Percentiles rank a stretch among this genome's conserved stretches.
Conservation (phyloP, 1,140 invertebrate genomes). For the Diprion similis region DNA sequence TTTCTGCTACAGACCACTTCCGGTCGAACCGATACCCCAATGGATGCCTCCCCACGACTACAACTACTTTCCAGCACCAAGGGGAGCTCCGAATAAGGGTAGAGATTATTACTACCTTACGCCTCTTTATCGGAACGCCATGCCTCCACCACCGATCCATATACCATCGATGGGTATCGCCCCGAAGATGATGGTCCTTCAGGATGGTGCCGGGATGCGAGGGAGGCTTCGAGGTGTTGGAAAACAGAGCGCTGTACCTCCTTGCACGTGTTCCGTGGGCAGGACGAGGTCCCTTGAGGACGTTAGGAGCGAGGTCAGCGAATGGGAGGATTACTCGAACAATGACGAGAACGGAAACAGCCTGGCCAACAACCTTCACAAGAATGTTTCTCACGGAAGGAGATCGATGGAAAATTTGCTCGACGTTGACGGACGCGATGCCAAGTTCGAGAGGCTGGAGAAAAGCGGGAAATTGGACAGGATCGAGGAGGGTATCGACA, state of each 20-base stretch:
- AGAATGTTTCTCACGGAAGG: slow-evolving; percentile 57
- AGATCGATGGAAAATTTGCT: slow-evolving; percentile 76
- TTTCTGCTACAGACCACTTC: slow-evolving; percentile 68
- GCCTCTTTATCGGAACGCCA: slow-evolving; percentile 70
- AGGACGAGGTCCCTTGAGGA: slow-evolving; percentile 75
- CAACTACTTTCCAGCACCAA: slow-evolving; percentile 57
- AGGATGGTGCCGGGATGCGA: slow-evolving; percentile 46
- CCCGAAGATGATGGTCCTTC: slow-evolving; percentile 55
- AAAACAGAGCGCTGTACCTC: slow-evolving; percentile 48
- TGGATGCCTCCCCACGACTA: slow-evolving; percentile 58
- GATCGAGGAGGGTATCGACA: slow-evolving; percentile 12
- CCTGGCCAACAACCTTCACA: slow-evolving; percentile 60
- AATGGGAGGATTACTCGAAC: slow-evolving; percentile 65
- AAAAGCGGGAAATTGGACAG: slow-evolving; percentile 33
- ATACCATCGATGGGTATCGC: slow-evolving; percentile 39
- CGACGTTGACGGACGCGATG: slow-evolving; percentile 55
- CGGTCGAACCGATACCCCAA: slow-evolving; percentile 46
- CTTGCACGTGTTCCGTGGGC: slow-evolving; percentile 66
- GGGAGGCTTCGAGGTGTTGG: slow-evolving; percentile 42
- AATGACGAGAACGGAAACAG: slow-evolving; percentile 67
- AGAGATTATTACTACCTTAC: slow-evolving; percentile 75
- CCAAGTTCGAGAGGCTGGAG: slow-evolving; percentile 38
- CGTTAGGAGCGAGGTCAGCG: slow-evolving; percentile 69
- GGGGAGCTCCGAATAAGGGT: slow-evolving; percentile 62
- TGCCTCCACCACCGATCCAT: slow-evolving; percentile 63